Conservation (phyloP, 2,113 vertebrate species). For the Hippocampus comes region DNA sequence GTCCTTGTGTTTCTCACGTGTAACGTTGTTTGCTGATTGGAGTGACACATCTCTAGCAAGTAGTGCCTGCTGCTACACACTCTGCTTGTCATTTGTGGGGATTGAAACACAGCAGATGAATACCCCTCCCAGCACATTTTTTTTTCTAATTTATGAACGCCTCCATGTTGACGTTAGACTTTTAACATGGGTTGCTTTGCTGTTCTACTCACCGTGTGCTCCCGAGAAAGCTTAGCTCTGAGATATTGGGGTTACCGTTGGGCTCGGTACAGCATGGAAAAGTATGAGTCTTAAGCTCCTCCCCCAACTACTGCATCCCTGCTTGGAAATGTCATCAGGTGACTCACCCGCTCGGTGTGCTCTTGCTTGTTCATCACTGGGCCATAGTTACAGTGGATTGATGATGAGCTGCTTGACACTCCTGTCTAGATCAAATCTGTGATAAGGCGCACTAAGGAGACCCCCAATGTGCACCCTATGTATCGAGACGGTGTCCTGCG, state of each 20-base stretch:
- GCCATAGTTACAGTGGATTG: not conserved
- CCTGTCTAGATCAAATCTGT: conserved; percentile 87
- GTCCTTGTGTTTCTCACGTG: conserved; percentile 19
- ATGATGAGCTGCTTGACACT: conserved; percentile 37
- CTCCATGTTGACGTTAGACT: not conserved
- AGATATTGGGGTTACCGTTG: conserved; percentile 6
- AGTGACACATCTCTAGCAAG: not conserved
- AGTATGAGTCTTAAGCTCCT: conserved; percentile 30
- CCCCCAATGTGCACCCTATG: conserved; percentile 89
- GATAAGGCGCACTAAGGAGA: conserved; percentile 94
- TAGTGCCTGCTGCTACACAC: not conserved
- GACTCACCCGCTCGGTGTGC: conserved; percentile 31
- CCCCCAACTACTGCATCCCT: conserved; percentile 29
- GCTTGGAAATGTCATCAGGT: conserved; percentile 7
- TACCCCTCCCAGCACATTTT: not conserved
- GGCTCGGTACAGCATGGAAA: conserved; percentile 20
- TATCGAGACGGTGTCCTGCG: conserved; percentile 85
- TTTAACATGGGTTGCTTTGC: conserved; percentile 5
- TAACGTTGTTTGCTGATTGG: conserved; percentile 11
- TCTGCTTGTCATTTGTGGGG: conserved; percentile 4
- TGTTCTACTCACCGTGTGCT: conserved; percentile 3
- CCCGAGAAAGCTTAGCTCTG: not conserved
- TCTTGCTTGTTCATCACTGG: conserved; percentile 6
- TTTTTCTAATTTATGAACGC: no score
- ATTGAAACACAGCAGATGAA: not conserved